These are phyloP conservation scores for Gallinago nigripennis DNA, from an alignment of 2,797 vertebrate species.

Conservation along the genomic window DNA sequence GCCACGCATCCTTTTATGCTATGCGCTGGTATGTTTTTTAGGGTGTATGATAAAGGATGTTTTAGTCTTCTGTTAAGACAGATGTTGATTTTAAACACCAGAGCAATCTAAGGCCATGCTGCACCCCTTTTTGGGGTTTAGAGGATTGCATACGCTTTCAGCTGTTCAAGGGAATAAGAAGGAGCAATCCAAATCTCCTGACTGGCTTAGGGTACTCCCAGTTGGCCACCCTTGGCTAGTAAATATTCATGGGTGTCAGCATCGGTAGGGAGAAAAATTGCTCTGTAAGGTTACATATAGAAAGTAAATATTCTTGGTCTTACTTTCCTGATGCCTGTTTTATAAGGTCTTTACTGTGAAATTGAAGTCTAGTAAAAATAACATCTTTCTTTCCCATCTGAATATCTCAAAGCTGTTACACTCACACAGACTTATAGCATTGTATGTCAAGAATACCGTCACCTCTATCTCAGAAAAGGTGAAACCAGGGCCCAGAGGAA, in stretches of 20 bases:
- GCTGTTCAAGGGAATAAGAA: not conserved
- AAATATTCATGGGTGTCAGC: not conserved
- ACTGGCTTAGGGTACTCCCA: not conserved
- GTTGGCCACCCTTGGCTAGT: not conserved
- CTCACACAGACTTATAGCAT: not conserved
- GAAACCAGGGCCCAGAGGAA: not conserved
- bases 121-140: not conserved
- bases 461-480: not conserved
- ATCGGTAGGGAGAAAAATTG: not conserved
- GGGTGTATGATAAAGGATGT: not conserved
- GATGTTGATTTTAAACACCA: not conserved
- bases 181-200: not conserved
- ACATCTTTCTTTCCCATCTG: not conserved
- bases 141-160: not conserved
- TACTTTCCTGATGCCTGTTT: not conserved
- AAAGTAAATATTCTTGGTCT: slow-evolving; percentile 3
- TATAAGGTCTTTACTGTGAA: not conserved
- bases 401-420: not conserved
- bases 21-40: not conserved
- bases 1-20: not conserved
- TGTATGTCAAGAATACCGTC: not conserved
- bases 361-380: slow-evolving; percentile 10
- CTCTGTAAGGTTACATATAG: not conserved
- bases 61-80: not conserved
- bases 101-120: not conserved